Base-by-base conservation (phyloP, 2,888 invertebrate genomes). In the Hedya salicella region DNA sequence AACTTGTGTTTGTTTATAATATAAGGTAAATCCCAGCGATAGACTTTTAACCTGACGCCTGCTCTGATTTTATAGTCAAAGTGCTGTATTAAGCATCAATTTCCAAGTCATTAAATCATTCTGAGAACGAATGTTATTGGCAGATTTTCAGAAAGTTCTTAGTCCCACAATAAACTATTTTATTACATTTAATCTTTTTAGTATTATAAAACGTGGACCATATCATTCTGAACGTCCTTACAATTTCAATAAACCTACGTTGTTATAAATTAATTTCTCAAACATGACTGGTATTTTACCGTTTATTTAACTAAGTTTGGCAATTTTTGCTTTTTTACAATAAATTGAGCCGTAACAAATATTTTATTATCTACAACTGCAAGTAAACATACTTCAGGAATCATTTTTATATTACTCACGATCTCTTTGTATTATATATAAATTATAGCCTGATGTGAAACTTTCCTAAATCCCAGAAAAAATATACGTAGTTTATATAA, bases 231-330 rank as follows among this genome's bases (percentile, higher is more conserved):
- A 17, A 9, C 13, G 1, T n/a, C 5, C 19, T 36, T 19, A 36
- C 36, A 16, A 52, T 19, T 52, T 52, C 36, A 36, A 36, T 36
- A 36, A 17, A 52, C 3, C 52, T 52, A 52, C 52, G 19, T 52
- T 36, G 13, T 8, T 36, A 13, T 13, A 36, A 14, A 17, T 13
- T 36, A 36, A 17, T 16, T 16, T 32, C 30, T 30, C 4, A 9
- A 49, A 49, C 14, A 14, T 49, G 49, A 25, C 25, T 49, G 46
- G 21, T 3, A 21, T 21, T 48, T 25, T n/a, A n/a, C 5, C 21
- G 14, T 49, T 25, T 4, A n/a, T 25, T 25, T 30, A 25, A 50
- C 9, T 25, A 6, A 6, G 5, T 25, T 25, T 52, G 32, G 50
- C 50, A 16, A 17, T 4, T 17, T 16, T 17, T 19, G 21, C 13